Percentiles rank a stretch among this genome's conserved stretches.
These are phyloP conservation scores for Ctenodactylus gundi DNA, from an alignment of 2,113 vertebrate genomes.

Conservation along the genomic window DNA sequence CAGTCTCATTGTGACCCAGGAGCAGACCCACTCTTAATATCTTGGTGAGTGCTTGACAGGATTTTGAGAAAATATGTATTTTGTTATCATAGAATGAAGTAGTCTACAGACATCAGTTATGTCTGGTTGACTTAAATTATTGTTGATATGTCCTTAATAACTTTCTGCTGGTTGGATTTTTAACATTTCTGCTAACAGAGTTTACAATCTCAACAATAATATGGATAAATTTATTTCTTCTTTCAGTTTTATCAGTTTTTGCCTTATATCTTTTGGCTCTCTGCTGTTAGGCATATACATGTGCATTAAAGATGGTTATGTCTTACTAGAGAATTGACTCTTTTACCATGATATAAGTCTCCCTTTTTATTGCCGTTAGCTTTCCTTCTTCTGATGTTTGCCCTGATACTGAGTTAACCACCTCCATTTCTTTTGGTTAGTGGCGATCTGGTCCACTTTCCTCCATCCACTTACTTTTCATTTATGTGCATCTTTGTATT, in stretches of 20 bases:
- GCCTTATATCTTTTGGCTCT: not conserved
- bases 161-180: not conserved
- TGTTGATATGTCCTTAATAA: not conserved
- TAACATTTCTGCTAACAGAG: not conserved
- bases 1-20: not conserved
- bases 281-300: not conserved
- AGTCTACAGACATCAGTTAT: not conserved
- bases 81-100: not conserved
- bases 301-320: not conserved
- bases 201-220: not conserved
- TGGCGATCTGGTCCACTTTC: not conserved
- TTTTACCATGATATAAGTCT: not conserved
- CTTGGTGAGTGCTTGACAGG: not conserved
- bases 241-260: not conserved
- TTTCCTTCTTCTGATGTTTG: not conserved
- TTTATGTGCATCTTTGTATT: not conserved
- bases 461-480: not conserved
- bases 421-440: not conserved
- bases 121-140: too few relatives aligned
- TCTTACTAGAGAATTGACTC: not conserved
- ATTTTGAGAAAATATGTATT: not conserved
- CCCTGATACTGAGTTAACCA: not conserved
- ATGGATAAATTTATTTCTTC: not conserved
- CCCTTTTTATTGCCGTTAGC: not conserved
- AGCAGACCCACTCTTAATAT: not conserved